phyloP scores from a whole-genome alignment of 2,113 vertebrate species.

The Chionomys nivalis region DNA sequence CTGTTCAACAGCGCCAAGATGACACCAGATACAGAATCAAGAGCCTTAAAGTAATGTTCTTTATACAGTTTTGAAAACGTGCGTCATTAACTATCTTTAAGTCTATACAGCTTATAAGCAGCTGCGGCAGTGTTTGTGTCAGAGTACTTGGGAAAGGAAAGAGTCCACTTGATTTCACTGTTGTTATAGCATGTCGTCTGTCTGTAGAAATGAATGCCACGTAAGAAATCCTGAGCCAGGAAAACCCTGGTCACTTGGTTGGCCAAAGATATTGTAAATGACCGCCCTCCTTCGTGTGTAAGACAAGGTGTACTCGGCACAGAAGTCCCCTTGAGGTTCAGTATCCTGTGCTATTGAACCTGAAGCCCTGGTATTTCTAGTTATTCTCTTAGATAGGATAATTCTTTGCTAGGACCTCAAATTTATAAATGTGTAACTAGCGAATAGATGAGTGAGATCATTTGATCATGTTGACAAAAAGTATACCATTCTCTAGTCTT shows the following conservation, averaged over 20 bases:
- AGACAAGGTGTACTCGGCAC: not conserved
- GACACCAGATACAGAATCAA: slow-evolving; percentile 88
- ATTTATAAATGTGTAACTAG: not conserved
- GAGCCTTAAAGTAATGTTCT: slow-evolving; percentile 87
- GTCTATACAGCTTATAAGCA: not conserved
- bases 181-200: not conserved
- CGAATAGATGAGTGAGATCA: not conserved
- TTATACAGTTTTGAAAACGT: not conserved
- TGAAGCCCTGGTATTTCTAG: not conserved
- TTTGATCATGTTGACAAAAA: not conserved
- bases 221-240: not conserved
- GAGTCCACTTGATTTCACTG: not conserved
- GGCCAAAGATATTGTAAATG: not conserved
- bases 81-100: not conserved
- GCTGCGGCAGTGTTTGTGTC: not conserved
- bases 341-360: not conserved
- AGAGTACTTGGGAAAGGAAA: not conserved
- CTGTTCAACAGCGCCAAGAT: slow-evolving; percentile 90
- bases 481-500: not conserved
- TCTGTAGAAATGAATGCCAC: not conserved
- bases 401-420: not conserved
- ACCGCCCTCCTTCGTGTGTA: not conserved
- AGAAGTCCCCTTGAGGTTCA: not conserved
- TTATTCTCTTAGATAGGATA: not conserved
- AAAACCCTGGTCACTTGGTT: not conserved